Base-by-base conservation (phyloP, 2,113 vertebrate species). In the Gorsachius goisagi region DNA sequence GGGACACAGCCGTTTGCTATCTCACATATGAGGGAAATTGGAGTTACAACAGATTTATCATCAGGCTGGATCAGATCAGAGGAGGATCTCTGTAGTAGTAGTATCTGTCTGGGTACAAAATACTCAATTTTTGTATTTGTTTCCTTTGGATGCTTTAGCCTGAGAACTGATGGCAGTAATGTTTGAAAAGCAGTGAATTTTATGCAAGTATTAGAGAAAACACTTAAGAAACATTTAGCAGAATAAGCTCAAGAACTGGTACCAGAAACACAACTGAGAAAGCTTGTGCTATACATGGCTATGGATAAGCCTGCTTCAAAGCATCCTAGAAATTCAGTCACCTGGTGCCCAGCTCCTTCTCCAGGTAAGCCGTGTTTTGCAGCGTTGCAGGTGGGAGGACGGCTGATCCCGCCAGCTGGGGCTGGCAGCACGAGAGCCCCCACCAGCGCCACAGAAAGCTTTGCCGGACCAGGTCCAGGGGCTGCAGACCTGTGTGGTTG, bases 1-100 rank as follows among this genome's bases (percentile, higher is more conserved):
- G 7, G 27, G n/a, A 81, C 1, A 3, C 63, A 67, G 75, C 30
- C 12, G 0, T 64, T 33, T 9, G 27, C 44, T 3, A 0, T 66
- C 59, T 72, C 64, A 47, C 66, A 19, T 1, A 7, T 30, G 14
- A 85, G 49, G 55, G n/a, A 67, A 89, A 85, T 19, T 2, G 0
- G 26, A 58, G 32, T 73, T 35, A 80, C 15, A 85, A 68, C 72
- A 91, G 52, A 19, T 82, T 85, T 55, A 86, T 75, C 58, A 15
- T 6, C 53, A 41, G 59, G 41, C 35, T 81, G 76, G 68, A 59
- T 11, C 55, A 85, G 41, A 68, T 26, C 39, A 39, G 12, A 35
- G 50, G 35, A 68, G 52, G 14, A 45, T 56, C 59, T 59, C 63
- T 13, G 32, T 8, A 37, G 2, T 32, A 69, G 32, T 8, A 37